Conservation (phyloP, 2,113 vertebrate species). For the Nothocercus julius region DNA sequence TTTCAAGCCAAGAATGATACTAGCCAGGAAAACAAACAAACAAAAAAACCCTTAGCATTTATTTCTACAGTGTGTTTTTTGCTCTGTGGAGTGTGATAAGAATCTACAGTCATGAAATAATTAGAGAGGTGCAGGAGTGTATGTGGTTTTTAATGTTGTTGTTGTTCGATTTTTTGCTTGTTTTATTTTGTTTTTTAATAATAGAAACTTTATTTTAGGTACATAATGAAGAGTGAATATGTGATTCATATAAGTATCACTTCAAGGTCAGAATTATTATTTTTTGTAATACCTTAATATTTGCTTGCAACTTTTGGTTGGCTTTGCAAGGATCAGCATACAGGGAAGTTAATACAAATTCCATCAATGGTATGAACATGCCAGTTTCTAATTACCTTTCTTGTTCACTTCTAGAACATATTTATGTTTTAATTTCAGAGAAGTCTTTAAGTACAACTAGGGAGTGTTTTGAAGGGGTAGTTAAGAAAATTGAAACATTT, state of each 20-base stretch:
- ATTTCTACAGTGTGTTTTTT: too few relatives aligned
- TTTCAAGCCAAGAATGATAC: background rate
- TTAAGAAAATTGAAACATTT: background rate
- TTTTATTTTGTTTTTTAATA: background rate
- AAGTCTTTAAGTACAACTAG: background rate
- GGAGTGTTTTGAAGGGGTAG: background rate
- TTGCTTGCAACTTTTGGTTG: background rate
- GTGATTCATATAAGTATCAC: background rate
- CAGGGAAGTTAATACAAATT: background rate
- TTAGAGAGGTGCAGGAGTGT: background rate
- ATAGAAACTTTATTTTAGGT: background rate
- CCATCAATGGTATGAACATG: background rate
- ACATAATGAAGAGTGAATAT: background rate
- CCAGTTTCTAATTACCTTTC: rapidly evolving
- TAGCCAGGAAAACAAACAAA: too few relatives aligned
- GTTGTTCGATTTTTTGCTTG: too few relatives aligned
- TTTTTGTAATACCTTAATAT: background rate
- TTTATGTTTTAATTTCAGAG: background rate
- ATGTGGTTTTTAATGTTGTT: too few relatives aligned
- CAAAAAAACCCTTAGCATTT: too few relatives aligned
- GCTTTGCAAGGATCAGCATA: background rate
- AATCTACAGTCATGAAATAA: background rate
- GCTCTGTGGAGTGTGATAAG: too few relatives aligned
- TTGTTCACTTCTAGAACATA: rapidly evolving
- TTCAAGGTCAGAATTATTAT: background rate